phyloP scores from a whole-genome alignment of 2,888 invertebrate species.

The Rhimphoctona megacephalus region DNA sequence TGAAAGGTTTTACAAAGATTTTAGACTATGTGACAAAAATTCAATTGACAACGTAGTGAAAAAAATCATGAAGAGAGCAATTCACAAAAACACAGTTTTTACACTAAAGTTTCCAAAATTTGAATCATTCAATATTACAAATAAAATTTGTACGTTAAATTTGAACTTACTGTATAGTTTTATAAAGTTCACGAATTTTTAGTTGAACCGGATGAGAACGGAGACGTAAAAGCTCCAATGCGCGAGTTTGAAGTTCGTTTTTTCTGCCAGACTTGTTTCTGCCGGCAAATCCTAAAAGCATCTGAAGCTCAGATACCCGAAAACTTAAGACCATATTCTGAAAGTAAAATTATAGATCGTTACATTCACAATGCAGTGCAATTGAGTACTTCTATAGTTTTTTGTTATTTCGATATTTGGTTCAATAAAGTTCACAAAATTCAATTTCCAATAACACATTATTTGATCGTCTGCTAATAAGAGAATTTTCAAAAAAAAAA shows the following conservation, averaged over 20 bases:
- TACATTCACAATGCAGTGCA: not conserved
- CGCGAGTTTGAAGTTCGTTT: slow-evolving; percentile 91
- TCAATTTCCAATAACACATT: not conserved
- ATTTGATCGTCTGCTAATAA: not conserved
- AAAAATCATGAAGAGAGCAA: too few species aligned
- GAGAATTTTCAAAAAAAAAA: not conserved
- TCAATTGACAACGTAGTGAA: too few species aligned
- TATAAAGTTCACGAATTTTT: slow-evolving; percentile 90
- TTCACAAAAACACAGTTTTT: too few species aligned
- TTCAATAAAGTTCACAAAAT: not conserved
- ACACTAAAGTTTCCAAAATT: too few species aligned
- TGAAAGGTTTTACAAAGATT: too few species aligned
- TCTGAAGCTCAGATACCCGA: slow-evolving; percentile 94
- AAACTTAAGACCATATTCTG: slow-evolving; percentile 88
- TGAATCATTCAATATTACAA: too few species aligned
- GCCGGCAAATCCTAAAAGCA: slow-evolving; percentile 92
- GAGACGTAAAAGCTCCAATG: slow-evolving; percentile 89
- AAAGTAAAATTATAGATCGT: slow-evolving; percentile 73
- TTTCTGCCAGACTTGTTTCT: slow-evolving; percentile 93
- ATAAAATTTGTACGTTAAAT: not conserved
- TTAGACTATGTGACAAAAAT: too few species aligned
- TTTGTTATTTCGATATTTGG: not conserved
- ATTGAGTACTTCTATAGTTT: not conserved
- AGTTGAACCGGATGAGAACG: slow-evolving; percentile 88
- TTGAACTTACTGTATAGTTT: slow-evolving; percentile 88